phyloP scores from a whole-genome alignment of 1,140 invertebrate genomes.

The Cyrtorhinus lividipennis region DNA sequence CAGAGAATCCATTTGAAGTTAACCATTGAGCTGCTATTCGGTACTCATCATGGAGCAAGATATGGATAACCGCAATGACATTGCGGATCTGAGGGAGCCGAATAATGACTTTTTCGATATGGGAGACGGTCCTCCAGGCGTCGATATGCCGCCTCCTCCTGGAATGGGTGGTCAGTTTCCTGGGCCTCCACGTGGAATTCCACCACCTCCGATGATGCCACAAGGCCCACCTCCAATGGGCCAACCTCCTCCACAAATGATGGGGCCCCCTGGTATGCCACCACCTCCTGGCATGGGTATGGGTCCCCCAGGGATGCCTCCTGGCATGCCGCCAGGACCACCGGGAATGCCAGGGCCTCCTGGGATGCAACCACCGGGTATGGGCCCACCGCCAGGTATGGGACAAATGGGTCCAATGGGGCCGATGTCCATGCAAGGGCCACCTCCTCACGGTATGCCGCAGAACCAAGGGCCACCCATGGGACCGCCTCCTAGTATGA shows the following conservation, averaged over 20 bases:
- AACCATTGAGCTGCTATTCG: no score
- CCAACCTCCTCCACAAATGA: neutral
- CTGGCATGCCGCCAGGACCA: slow-evolving; percentile 4
- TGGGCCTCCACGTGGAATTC: neutral
- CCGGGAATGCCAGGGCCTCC: slow-evolving; percentile 1
- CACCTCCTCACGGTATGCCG: neutral
- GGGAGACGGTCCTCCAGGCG: slow-evolving; percentile 15
- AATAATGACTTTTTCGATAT: neutral
- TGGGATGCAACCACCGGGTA: slow-evolving; percentile 5
- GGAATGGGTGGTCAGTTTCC: slow-evolving; percentile 6
- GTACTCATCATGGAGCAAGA: neutral
- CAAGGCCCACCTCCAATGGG: slow-evolving; percentile 5
- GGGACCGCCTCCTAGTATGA: neutral
- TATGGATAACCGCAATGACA: neutral
- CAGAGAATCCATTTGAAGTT: neutral
- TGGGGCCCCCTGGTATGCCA: slow-evolving; percentile 14
- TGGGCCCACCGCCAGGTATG: slow-evolving; percentile 8
- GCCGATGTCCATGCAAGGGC: slow-evolving; percentile 4
- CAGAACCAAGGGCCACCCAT: neutral
- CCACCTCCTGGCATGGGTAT: slow-evolving; percentile 14
- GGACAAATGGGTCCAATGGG: slow-evolving; percentile 12
- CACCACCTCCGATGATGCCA: slow-evolving; percentile 13
- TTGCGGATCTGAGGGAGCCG: neutral
- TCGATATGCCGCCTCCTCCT: slow-evolving; percentile 3
- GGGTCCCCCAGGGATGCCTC: neutral